Evolutionary conservation across 1,140 invertebrate genomes (phyloP).

Genomic region (Neodiprion virginianus): DNA sequence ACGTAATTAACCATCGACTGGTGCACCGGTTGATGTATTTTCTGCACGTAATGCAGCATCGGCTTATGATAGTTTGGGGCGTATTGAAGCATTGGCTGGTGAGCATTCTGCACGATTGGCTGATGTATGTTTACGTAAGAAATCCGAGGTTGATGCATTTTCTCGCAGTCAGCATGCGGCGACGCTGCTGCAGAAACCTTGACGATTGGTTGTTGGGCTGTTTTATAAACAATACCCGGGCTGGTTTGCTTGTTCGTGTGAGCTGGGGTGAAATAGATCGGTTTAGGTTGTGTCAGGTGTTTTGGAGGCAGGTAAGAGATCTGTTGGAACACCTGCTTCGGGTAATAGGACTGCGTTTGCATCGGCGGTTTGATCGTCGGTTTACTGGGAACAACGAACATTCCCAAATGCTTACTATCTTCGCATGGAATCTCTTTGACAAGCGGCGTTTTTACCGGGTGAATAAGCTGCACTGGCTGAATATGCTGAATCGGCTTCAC

Average conservation of each 20-base stretch:
- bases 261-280: neutral
- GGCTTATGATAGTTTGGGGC: conserved; percentile 26
- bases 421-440: conserved; percentile 1
- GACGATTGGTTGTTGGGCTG: neutral
- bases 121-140: conserved; percentile 38
- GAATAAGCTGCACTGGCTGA: neutral
- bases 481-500: conserved; percentile 27
- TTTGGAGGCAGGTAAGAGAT: neutral
- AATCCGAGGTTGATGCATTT: conserved; percentile 35
- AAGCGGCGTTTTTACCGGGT: neutral
- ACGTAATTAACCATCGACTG: conserved; percentile 13
- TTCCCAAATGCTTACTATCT: neutral
- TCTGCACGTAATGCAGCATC: conserved; percentile 15
- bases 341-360: neutral
- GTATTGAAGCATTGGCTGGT: conserved; percentile 14
- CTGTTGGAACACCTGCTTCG: neutral
- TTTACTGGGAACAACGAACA: neutral
- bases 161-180: conserved; percentile 1
- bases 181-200: no score
- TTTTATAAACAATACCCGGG: neutral
- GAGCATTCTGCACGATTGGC: neutral
- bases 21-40: conserved; percentile 3
- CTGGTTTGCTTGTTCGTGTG: neutral
- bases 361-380: neutral
- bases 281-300: neutral